Evolutionary conservation across 2,113 vertebrate genomes (phyloP), one percentile per base, ranked within the genome.

Genomic region (Lepus timidus): DNA sequence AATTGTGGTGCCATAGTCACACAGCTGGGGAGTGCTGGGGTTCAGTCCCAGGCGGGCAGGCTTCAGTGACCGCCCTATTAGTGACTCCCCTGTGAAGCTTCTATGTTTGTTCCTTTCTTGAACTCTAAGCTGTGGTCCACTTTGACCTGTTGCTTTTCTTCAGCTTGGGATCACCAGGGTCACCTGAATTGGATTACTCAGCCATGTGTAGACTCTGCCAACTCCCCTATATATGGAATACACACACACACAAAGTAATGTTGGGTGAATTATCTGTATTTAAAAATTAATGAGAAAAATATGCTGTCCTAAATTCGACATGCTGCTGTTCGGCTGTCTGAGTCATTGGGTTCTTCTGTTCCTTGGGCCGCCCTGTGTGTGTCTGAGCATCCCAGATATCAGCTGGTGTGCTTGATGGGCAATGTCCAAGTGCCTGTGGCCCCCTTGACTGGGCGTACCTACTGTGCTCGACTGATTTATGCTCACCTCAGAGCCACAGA

Each of bases 361-460:
- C 58, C 51, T 6, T 4, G 0, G 4, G 22, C 68, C 17, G 19
- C 91, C 13, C n/a, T 23, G 73, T 51, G n/a, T 9, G 67, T 19
- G 76, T 19, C 2, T 19, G 2, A 65, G 51, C 3, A 20, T 31
- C 61, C 27, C 44, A 16, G 76, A 22, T 39, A 12, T 65, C 17
- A 31, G 29, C 81, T 20, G 85, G 73, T 7, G 0, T 61, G 93
- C 71, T 16, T 31, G 85, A 49, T 73, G 61, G 44, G 31, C 67
- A 13, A n/a, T 0, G 0, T 58, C 7, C 1, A 33, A 1, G n/a
- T 25, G 71, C n/a, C 51, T 39, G 19, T 65, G 73, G 86, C 61
- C 33, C 2, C 20, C 20, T 1, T 17, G 16, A 25, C 52, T 29
- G 62, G 52, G 65, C 0, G 0, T 0, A 2, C 58, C 55, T 61